Evolutionary conservation across 1,140 invertebrate genomes (phyloP), one percentile per base, ranked within the genome.

Genomic region (Odontomachus brunneus): DNA sequence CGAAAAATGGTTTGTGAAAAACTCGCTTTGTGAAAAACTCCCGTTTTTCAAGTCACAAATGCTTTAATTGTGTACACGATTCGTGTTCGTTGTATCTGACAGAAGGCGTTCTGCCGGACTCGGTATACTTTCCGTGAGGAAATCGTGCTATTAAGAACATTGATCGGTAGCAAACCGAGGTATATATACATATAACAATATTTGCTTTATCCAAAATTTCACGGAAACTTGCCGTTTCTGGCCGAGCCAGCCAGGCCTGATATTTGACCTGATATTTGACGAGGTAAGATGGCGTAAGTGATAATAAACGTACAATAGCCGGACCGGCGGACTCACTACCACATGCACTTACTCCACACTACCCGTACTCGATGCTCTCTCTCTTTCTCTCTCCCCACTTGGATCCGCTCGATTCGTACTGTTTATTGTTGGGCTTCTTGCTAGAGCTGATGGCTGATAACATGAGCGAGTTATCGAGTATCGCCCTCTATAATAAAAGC

Each of bases 281-380:
- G 71, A 88, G 86, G 85, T 87, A 88, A 88, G 86, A 81, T 84
- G 85, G 82, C 48, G 82, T 81, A 87, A 88, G 82, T 87, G 86
- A 75, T 81, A 48, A 15, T 44, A 12, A 86, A 51, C 22, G 11
- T 73, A 57, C 53, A 69, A 69, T 53, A 63, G 22, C 7, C 63
- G 44, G 48, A 76, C 19, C 49, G 62, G 65, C 74, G 75, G 51
- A 59, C 24, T 72, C 82, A 84, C 55, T 33, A 65, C 63, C 80
- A 83, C 73, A 24, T 73, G 73, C 86, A 88, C 86, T 87, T 87
- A 87, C 85, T 59, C 82, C 86, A 88, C 86, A 24, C 49, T 87
- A 87, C 74, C 82, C 57, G 48, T 55, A 72, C 73, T 57, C 38
- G 60, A 76, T 69, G 19, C 22, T 57, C 22, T 44, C 5, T 44